Evolutionary conservation across 1,140 invertebrate genomes (phyloP).

Genomic region (Holcopasites calliopsidis): DNA sequence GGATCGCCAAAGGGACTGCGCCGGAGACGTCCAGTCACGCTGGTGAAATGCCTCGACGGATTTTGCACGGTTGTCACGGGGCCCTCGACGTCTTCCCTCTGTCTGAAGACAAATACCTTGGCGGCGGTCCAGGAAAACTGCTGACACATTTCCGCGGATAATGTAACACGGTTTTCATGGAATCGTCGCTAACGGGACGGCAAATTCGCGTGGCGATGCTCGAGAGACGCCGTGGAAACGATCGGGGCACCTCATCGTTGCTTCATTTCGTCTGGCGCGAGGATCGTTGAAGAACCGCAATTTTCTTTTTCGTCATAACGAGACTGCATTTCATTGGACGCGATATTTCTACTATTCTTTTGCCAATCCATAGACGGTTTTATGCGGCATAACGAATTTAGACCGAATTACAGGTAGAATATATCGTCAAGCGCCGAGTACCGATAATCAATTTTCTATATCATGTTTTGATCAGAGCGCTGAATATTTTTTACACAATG

Average conservation of each 20-base stretch:
- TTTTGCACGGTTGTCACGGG: conserved; percentile 17
- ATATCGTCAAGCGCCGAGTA: neutral
- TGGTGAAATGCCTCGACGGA: neutral
- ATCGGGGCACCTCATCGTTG: neutral
- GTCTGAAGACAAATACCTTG: conserved; percentile 43
- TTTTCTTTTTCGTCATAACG: neutral
- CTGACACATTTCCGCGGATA: conserved; percentile 56
- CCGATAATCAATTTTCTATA: no score
- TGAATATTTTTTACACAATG: no score
- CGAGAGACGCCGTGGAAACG: conserved; percentile 22
- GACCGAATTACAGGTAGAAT: neutral
- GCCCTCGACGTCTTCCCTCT: neutral
- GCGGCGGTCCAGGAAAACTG: conserved; percentile 54
- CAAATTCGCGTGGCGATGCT: conserved; percentile 34
- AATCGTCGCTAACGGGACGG: conserved; percentile 47
- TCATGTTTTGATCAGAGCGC: no score
- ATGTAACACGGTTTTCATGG: conserved; percentile 45
- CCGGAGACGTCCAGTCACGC: neutral
- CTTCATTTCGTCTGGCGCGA: neutral
- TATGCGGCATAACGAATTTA: neutral
- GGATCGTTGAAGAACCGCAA: neutral
- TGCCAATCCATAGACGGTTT: no score
- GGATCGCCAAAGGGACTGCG: neutral
- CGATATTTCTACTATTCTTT: neutral
- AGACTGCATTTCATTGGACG: neutral